phyloP scores from a whole-genome alignment of 2,888 invertebrate genomes.

The Nephrotoma flavescens region DNA sequence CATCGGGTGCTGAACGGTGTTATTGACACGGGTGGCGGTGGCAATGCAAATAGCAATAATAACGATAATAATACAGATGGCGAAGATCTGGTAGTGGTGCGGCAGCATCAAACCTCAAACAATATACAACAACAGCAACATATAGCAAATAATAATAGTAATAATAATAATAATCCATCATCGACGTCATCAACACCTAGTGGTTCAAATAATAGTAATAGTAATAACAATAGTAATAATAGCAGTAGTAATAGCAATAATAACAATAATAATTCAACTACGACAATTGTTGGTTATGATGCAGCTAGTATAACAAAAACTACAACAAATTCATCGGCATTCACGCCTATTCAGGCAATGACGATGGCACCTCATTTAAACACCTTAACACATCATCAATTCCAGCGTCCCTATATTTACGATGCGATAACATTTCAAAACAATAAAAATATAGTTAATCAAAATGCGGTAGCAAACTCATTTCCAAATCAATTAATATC shows the following conservation, averaged over 20 bases:
- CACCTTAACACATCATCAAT: constrained; percentile 49
- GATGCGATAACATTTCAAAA: constrained; percentile 85
- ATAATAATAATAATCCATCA: constrained; percentile 2
- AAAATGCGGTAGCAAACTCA: constrained; percentile 44
- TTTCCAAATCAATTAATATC: constrained; percentile 91
- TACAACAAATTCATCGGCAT: constrained; percentile 73
- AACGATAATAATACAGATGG: constrained; percentile 7
- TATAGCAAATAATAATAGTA: neutral
- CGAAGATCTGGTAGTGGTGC: constrained; percentile 12
- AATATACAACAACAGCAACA: neutral
- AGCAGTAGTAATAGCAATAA: constrained; percentile 1
- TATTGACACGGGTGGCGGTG: constrained; percentile 15
- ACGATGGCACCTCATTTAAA: constrained; percentile 71
- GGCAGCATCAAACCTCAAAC: constrained; percentile 8
- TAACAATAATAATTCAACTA: constrained; percentile 11
- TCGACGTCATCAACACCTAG: constrained; percentile 18
- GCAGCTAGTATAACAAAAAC: constrained; percentile 36
- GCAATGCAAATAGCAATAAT: constrained; percentile 10
- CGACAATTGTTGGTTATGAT: constrained; percentile 35
- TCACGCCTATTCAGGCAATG: constrained; percentile 87
- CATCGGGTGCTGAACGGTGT: constrained; percentile 21
- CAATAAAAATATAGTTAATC: constrained; percentile 50
- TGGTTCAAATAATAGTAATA: neutral
- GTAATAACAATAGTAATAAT: constrained; percentile 4
- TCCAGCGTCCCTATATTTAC: constrained; percentile 74